These are phyloP conservation scores for Campylomormyrus numenius DNA, from an alignment of 2,113 vertebrate species.

Conservation along the genomic window DNA sequence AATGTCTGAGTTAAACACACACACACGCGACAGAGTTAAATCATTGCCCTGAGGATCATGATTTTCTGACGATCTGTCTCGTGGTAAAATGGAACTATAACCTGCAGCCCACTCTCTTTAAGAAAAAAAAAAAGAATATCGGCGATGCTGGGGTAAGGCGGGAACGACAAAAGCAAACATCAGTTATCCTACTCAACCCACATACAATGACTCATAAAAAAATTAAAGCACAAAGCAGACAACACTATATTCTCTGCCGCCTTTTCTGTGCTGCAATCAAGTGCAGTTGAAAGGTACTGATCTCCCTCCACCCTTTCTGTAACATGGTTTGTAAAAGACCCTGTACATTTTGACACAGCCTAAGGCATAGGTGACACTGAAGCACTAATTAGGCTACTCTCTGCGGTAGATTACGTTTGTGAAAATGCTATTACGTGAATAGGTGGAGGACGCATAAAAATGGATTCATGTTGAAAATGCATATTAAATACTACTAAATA, in stretches of 20 bases:
- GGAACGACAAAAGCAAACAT: conserved; percentile 14
- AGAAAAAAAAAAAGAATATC: conserved; percentile 1
- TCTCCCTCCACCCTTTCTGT: background rate
- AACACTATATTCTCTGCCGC: background rate
- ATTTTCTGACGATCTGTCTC: background rate
- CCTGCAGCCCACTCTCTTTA: background rate
- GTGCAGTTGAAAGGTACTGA: background rate
- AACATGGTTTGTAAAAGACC: background rate
- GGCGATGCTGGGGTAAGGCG: background rate
- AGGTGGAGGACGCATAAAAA: background rate
- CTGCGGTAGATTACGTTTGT: background rate
- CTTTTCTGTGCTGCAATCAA: background rate
- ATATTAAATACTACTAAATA: background rate
- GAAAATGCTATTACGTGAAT: background rate
- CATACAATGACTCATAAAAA: background rate
- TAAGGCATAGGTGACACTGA: background rate
- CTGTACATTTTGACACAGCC: conserved; percentile 1
- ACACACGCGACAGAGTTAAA: background rate
- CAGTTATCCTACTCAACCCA: conserved; percentile 1
- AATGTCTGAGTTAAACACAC: background rate
- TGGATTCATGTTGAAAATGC: background rate
- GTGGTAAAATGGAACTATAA: background rate
- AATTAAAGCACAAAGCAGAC: background rate
- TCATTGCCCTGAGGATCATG: background rate
- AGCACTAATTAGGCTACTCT: conserved; percentile 18